A percentile compares a stretch with the other conserved stretches of the same genome.
Conservation (phyloP, 1,140 invertebrate species). For the Oryctes rhinoceros region DNA sequence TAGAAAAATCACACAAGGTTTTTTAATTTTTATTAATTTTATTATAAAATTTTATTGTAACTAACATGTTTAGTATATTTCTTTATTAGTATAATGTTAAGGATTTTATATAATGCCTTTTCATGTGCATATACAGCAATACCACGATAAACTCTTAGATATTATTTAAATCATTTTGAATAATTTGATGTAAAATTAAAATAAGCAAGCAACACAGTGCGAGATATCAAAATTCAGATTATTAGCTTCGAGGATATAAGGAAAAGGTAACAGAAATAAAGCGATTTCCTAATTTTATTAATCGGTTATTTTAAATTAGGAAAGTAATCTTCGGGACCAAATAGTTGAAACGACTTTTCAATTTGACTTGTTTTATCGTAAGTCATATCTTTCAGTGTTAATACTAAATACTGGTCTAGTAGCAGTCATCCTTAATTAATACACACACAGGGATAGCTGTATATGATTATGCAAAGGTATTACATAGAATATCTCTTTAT, state of each 20-base stretch:
- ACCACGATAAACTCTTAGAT: neutral
- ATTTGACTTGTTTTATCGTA: neutral
- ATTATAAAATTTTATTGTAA: constrained; percentile 40
- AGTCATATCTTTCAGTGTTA: neutral
- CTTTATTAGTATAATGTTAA: constrained; percentile 12
- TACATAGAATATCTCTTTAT: constrained; percentile 18
- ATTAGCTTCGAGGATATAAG: too few species aligned
- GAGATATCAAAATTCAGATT: too few species aligned
- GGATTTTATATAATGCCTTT: constrained; percentile 2
- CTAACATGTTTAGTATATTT: constrained; percentile 38
- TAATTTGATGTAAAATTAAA: too few species aligned
- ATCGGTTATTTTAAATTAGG: too few species aligned
- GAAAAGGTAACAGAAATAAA: too few species aligned
- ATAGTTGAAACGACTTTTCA: too few species aligned
- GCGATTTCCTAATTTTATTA: too few species aligned
- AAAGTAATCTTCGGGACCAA: too few species aligned
- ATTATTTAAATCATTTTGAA: too few species aligned
- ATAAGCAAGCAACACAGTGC: too few species aligned
- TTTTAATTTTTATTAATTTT: constrained; percentile 17
- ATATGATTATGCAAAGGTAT: neutral
- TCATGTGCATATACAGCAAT: neutral
- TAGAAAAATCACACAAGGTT: neutral
- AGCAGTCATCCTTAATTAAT: neutral
- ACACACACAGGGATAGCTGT: neutral
- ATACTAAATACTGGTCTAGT: neutral